Evolutionary conservation across 1,140 invertebrate genomes (phyloP), one percentile per base, ranked within the genome.

Genomic region (Pomacea maculata): DNA sequence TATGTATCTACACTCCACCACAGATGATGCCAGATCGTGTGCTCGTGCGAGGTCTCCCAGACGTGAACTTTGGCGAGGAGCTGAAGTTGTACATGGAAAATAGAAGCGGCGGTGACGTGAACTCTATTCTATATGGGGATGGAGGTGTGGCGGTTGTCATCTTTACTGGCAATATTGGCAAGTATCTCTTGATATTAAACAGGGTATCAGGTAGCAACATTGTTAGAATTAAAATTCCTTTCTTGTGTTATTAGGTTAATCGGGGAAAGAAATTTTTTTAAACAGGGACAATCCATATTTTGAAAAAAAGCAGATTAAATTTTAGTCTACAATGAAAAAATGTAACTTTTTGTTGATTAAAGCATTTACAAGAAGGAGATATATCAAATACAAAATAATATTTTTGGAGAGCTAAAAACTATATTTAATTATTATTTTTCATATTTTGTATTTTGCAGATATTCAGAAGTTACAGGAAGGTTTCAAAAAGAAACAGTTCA

Each of bases 141-240:
- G 78, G 61, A 72, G 78, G 72, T 11, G 71, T 68, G 17, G 79
- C 67, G 21, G 25, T 83, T 12, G 61, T 80, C 19, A 67, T 75
- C 55, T 80, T 80, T 68, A 1, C 45, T 21, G 45, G 19, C 2
- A 72, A 80, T 25, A n/a, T 80, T 29, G 67, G 76, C 68, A 29
- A 78, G 77, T 78, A 61, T 61, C 3, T 17, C 5, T 61, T 11
- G 57, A 61, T 2, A 61, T 61, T 61, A 61, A 61, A 8, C 15
- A 61, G 11, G 57, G 11, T 4, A 61, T 61, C 15, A 61, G 57
- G 11, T 14, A 61, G 57, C 15, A 11, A 9, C 57, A 17, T 17
- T 61, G 1, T 45, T 2, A 45, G 34, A 45, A 45, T 45, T 45
- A 45, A 45, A 45, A 45, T 45, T 2, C 6, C 6, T 45, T 45